phyloP scores from a whole-genome alignment of 2,797 vertebrate genomes.

The Urosaurus nigricauda region DNA sequence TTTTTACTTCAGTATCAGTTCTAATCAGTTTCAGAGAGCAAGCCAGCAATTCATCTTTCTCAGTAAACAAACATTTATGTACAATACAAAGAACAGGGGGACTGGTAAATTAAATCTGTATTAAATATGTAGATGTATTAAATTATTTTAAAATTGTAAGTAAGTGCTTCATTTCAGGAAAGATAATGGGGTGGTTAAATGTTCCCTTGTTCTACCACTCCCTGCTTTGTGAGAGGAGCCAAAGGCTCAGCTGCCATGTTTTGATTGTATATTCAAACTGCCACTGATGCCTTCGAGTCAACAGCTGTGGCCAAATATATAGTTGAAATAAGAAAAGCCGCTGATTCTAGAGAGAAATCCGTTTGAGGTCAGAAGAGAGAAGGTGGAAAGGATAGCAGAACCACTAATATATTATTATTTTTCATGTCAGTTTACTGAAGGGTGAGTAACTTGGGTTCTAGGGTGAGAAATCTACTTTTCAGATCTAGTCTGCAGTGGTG shows the following conservation, averaged over 20 bases:
- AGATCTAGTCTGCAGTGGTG: too few species aligned
- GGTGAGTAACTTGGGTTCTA: too few species aligned
- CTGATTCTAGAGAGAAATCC: background rate
- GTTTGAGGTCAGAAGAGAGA: background rate
- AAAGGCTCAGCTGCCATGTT: background rate
- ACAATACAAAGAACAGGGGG: background rate
- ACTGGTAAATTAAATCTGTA: background rate
- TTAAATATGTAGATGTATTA: background rate
- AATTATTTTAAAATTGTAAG: background rate
- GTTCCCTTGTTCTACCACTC: background rate
- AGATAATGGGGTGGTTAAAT: background rate
- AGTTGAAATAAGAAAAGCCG: background rate
- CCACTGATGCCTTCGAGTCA: background rate
- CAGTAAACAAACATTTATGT: slow-evolving; percentile 5
- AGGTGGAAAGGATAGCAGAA: background rate
- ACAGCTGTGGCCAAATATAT: background rate
- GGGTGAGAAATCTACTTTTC: too few species aligned
- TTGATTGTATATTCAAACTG: background rate
- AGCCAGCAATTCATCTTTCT: background rate
- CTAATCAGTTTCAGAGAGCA: slow-evolving; percentile 16
- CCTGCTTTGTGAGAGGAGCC: background rate
- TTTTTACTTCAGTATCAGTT: background rate
- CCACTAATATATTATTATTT: background rate
- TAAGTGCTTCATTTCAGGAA: background rate
- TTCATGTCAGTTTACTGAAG: background rate